A percentile compares a stretch with the other conserved stretches of the same genome.
Conservation (phyloP, 2,797 vertebrate genomes). For the Aphelocoma californica region DNA sequence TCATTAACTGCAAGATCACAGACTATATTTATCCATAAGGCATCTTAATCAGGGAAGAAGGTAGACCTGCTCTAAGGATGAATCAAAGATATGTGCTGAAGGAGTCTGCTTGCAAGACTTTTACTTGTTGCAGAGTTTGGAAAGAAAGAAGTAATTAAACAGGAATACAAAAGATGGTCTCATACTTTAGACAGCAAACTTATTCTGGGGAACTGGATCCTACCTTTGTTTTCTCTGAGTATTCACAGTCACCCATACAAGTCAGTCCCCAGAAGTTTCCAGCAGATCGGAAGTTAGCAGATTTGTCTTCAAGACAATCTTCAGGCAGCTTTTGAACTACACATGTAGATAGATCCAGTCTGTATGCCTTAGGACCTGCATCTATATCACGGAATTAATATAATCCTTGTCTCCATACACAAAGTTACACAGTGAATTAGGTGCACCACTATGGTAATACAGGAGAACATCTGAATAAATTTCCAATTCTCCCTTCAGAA, state of each 20-base stretch:
- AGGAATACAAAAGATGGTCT: not conserved
- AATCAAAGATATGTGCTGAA: not conserved
- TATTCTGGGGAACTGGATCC: not conserved
- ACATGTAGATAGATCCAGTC: not conserved
- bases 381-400: not conserved
- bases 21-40: not conserved
- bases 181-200: not conserved
- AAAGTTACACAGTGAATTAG: not conserved
- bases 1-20: not conserved
- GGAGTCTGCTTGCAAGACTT: not conserved
- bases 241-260: fast-evolving
- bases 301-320: not conserved
- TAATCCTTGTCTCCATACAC: not conserved
- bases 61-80: not conserved
- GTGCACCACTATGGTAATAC: not conserved
- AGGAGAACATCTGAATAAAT: not conserved
- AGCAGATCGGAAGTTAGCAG: not conserved
- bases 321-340: not conserved
- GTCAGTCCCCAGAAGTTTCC: not conserved
- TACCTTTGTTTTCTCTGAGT: not conserved
- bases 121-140: not conserved
- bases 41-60: not conserved
- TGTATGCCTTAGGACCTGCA: not conserved
- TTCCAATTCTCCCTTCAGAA: not conserved
- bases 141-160: not conserved